Evolutionary conservation across 2,113 vertebrate genomes (phyloP), one percentile per base, ranked within the genome.

Genomic region (Lamprologus lemairii): DNA sequence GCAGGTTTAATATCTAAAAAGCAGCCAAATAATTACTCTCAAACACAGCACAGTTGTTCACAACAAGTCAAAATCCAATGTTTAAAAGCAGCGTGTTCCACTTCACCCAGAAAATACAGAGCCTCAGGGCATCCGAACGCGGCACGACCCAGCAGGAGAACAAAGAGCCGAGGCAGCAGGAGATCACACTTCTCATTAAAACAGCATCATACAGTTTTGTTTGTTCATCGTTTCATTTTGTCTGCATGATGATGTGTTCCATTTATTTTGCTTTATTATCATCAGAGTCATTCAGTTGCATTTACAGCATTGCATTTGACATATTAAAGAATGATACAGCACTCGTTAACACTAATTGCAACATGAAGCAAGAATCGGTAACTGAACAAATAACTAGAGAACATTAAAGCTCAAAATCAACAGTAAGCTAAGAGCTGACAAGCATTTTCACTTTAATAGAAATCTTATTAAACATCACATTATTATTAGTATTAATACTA

Each of bases 121-220:
- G 3, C 65, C n/a, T 23, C 35, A 71, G 35, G 14, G 65, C 37
- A 23, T 71, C 12, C 7, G 2, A 40, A 16, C n/a, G 3, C 2
- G 5, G 35, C 35, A 6, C 5, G 7, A 71, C 17, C 4, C 58
- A 33, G 55, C 16, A 40, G 2, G 63, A 40, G n/a, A 23, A 71
- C 65, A 40, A 71, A 68, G 63, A 42, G 65, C 35, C 12, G 12
- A 71, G 60, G 40, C 16, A 28, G 68, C 4, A 0, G 26, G 2
- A 78, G 42, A 19, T 51, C 73, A 31, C 45, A 12, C 73, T 51
- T 47, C 73, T 31, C 73, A 8, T 78, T 31, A n/a, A 49, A 28
- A 49, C 45, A n/a, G 45, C 73, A 31, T 78, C 73, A 78, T n/a
- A 78, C 53, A 63, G 23, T 23, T 92, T 89, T 87, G 89, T 92